Base-by-base conservation (phyloP, 2,888 invertebrate species). In the Drosophila anomalipes region DNA sequence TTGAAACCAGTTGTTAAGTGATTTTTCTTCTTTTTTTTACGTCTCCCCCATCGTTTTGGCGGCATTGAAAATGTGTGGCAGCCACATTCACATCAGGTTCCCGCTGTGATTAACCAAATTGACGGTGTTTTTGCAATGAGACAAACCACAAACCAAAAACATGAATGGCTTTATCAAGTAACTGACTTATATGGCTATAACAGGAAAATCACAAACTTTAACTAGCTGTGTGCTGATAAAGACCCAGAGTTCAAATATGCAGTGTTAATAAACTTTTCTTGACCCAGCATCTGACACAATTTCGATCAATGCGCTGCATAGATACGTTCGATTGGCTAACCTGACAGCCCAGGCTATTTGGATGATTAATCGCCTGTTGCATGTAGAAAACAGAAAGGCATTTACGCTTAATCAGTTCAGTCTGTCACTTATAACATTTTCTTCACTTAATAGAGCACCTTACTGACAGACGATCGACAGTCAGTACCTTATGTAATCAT, bases 31-130 rank as follows among this genome's bases (percentile, higher is more conserved):
- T 67, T 28, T 67, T 61, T 73, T 66, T 37, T 68, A 56, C 33
- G 4, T 65, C 68, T 41, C 69, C 63, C 70, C 57, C 74, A 52
- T 52, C 56, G 51, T 60, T 73, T 74, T 59, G 60, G 74, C 74
- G 90, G 67, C 89, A 87, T 87, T 86, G 90, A 86, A 84, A 89
- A 78, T 79, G 44, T 47, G 32, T 14, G 33, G 12, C 33, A 33
- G 33, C 33, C 33, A 57, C 68, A 41, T 61, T 70, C 52, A 67
- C 68, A 74, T 74, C 79, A 70, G 74, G 69, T 77, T 81, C 65
- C 81, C 59, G 67, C 62, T 77, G 70, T 66, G 72, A 82, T 70
- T 69, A 72, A 67, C 71, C 65, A 77, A 77, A 80, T 73, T 70
- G 77, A 60, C 56, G 54, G 26, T 33, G 60, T 52, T 77, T 54